phyloP scores from a whole-genome alignment of 2,797 vertebrate genomes.

The Girardinus metallicus region DNA sequence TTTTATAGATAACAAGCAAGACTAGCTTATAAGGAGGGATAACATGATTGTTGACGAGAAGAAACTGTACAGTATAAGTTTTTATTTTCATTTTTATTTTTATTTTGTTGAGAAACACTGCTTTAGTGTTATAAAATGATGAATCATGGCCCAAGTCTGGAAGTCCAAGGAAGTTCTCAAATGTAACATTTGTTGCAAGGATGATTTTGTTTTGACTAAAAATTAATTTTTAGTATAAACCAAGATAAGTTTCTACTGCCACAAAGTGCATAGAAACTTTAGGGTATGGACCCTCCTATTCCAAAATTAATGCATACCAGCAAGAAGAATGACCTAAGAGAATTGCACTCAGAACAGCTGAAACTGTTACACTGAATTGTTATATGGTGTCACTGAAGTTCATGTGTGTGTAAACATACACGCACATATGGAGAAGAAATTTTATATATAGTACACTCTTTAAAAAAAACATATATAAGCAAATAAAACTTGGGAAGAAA shows the following conservation, averaged over 20 bases:
- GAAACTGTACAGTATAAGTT: neutral
- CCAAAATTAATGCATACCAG: neutral
- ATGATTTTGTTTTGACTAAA: too few relatives aligned
- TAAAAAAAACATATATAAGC: neutral
- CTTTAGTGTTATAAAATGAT: too few relatives aligned
- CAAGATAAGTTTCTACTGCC: neutral
- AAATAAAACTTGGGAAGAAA: slow-evolving; percentile 37
- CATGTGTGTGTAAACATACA: neutral
- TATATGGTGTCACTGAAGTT: neutral
- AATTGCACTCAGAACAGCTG: neutral
- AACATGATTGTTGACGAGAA: neutral
- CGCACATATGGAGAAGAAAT: slow-evolving; percentile 23
- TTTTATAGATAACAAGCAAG: neutral
- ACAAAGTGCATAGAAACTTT: neutral
- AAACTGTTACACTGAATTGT: neutral
- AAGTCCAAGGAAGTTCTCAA: neutral
- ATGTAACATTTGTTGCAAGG: too few relatives aligned
- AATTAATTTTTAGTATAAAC: neutral
- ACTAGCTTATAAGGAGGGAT: neutral
- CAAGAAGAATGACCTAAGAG: neutral
- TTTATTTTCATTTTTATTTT: neutral
- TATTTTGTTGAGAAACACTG: neutral
- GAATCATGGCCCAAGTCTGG: neutral
- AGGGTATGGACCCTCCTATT: neutral
- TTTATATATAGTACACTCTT: neutral